Evolutionary conservation across 53 echinoderm and acorn worm genomes (phyloP), one percentile per base, ranked within the genome.

Genomic region (Temnopleurus reevesii): DNA sequence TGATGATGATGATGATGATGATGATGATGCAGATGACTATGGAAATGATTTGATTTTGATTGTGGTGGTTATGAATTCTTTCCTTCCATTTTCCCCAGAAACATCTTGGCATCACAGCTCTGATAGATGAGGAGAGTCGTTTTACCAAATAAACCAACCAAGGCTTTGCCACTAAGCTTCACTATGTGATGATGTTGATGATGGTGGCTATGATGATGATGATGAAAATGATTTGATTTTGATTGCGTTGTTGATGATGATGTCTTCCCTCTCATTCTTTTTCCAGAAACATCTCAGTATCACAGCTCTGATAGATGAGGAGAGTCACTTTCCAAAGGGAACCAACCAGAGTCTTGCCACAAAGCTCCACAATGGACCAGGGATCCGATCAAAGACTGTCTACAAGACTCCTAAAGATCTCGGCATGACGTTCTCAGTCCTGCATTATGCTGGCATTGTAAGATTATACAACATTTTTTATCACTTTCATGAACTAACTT

Each of bases 361-460:
- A 33, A 99, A 99, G 93, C 94, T 99, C 3, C 99, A 99, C 89
- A 90, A 51, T 30, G 99, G 99, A 13, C 99, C 94, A 29, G 92
- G 94, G 6, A 46, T 79, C 17, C 90, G 91, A 83, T 92, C 90
- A 12, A 99, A 93, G 91, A 85, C 89, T 8, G 89, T 96, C 89
- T 99, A 99, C 90, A 93, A 91, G 77, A 81, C 94, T 9, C 99
- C 96, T 2, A 93, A 94, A 41, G 96, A 96, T 77, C 93, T 92
- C 2, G 99, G 96, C 12, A 86, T 92, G 33, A 90, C 92, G 25
- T 99, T 96, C 81, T 92, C 92, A 18, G 90, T 99, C 58, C 59
- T 96, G 19, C 99, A 99, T 92, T 99, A 99, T 91, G 99, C 99
- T 64, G 99, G 99, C 84, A 94, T 92, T 41, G 99, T 99, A 88